These are phyloP conservation scores for Rhagoletis pomonella DNA, from an alignment of 1,140 invertebrate species.

Conservation along the genomic window DNA sequence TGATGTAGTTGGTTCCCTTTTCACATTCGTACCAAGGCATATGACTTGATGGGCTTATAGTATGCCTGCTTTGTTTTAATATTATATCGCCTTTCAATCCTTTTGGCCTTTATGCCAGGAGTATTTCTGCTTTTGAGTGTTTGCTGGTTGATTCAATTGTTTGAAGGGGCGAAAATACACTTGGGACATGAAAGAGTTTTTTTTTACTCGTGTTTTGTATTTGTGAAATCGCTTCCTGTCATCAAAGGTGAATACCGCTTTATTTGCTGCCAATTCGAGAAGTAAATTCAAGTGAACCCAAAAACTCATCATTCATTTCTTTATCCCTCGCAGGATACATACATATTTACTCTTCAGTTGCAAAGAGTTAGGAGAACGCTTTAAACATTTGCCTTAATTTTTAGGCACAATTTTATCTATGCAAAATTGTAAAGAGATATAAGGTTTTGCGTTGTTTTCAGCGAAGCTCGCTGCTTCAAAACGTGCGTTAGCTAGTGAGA, in stretches of 20 bases:
- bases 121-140: neutral
- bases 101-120: neutral
- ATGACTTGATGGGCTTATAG: neutral
- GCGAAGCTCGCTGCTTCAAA: no score
- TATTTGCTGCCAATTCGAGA: neutral
- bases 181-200: neutral
- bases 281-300: neutral
- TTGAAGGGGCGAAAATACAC: neutral
- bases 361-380: no score
- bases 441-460: no score
- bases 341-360: no score
- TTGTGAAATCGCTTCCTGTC: neutral
- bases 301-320: neutral
- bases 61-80: neutral
- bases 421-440: no score
- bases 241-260: neutral
- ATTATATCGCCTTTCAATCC: neutral
- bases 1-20: constrained; percentile 21
- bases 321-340: no score
- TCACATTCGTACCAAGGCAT: neutral
- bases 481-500: no score
- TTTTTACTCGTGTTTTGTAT: neutral
- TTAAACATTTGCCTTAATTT: no score
- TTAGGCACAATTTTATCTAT: no score
- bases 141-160: constrained; percentile 19